A percentile compares a stretch with the other conserved stretches of the same genome.
Evolutionary conservation across 2,113 vertebrate species (phyloP).

Genomic region (Calyptommatus sinebrachiatus): DNA sequence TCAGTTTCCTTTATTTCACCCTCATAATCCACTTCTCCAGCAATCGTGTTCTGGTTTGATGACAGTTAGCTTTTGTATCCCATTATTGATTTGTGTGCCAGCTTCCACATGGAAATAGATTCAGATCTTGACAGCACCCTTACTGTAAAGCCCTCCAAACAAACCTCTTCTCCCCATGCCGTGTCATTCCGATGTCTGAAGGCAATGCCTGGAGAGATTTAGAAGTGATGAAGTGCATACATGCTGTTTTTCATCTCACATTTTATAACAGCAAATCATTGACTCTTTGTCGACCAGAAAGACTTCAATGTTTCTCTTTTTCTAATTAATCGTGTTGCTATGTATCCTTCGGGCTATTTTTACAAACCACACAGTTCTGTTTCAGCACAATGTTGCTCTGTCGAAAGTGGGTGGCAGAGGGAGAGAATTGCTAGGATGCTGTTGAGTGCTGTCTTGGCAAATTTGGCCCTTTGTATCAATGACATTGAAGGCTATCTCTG

Average conservation of each 20-base stretch:
- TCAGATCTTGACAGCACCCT: conserved; percentile 67
- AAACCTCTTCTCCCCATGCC: conserved; percentile 43
- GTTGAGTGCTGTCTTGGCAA: neutral
- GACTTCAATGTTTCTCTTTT: conserved; percentile 1
- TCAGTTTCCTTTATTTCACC: conserved; percentile 54
- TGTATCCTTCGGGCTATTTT: neutral
- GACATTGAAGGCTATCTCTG: neutral
- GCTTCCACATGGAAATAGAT: conserved; percentile 66
- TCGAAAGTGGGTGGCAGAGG: neutral
- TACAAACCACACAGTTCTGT: neutral
- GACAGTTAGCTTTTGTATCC: conserved; percentile 68
- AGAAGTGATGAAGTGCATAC: neutral
- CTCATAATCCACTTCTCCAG: conserved; percentile 54
- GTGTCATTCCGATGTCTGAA: conserved; percentile 43
- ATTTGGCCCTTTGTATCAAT: neutral
- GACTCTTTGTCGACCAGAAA: conserved; percentile 29
- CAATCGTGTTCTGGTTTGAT: conserved; percentile 54
- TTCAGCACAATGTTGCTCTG: neutral
- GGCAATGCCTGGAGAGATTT: conserved; percentile 31
- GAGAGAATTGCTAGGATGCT: neutral
- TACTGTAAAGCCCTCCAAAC: conserved; percentile 57
- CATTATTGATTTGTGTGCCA: conserved; percentile 68
- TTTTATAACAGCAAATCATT: conserved; percentile 22
- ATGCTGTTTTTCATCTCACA: conserved; percentile 21
- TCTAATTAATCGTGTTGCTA: neutral